phyloP scores from a whole-genome alignment of 2,797 vertebrate genomes.

The Galagoides demidoff region DNA sequence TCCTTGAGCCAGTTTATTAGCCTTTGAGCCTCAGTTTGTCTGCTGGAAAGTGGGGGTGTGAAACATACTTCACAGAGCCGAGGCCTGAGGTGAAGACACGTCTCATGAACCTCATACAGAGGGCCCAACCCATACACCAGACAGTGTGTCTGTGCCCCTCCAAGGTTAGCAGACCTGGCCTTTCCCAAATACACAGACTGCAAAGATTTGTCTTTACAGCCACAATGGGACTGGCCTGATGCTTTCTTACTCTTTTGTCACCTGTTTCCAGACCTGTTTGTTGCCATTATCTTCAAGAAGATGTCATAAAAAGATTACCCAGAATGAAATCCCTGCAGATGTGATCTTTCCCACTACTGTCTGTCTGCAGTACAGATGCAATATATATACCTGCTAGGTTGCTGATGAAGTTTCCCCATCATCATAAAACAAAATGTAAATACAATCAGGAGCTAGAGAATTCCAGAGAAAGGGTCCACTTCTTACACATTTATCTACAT shows the following conservation, averaged over 20 bases:
- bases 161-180: too few species aligned
- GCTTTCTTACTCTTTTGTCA: background rate
- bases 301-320: background rate
- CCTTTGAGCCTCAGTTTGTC: background rate
- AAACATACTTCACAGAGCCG: background rate
- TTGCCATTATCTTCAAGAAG: background rate
- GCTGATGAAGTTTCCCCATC: background rate
- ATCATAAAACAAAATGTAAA: background rate
- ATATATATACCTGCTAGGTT: background rate
- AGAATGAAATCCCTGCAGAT: background rate
- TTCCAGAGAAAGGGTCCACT: background rate
- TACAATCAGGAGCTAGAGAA: background rate
- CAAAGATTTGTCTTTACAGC: background rate
- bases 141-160: background rate
- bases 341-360: background rate
- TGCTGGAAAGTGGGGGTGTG: background rate
- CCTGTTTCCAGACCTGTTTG: background rate
- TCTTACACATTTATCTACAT: background rate
- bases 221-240: fast-evolving
- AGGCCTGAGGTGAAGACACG: background rate
- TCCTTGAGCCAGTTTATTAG: background rate
- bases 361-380: background rate
- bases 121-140: fast-evolving
- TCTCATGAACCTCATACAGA: background rate
- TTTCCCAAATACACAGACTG: background rate